Evolutionary conservation across 2,113 vertebrate species (phyloP).

Genomic region (Panthera tigris): DNA sequence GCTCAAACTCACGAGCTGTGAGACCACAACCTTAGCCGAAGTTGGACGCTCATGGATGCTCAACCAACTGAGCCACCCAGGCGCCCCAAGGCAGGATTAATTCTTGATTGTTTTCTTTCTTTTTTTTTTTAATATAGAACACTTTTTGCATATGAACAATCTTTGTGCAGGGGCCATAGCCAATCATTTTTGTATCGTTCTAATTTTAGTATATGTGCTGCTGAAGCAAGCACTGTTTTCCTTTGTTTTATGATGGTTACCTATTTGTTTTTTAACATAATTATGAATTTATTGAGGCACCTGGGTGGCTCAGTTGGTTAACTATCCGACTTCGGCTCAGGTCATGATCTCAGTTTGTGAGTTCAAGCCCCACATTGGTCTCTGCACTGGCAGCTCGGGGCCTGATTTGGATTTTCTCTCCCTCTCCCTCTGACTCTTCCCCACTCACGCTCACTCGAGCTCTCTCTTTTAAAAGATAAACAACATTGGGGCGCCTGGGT

Average conservation of each 20-base stretch:
- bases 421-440: not conserved
- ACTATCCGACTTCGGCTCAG: not conserved
- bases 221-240: not conserved
- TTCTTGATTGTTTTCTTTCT: not conserved
- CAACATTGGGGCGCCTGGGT: not conserved
- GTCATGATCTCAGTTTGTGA: not conserved
- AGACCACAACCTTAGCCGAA: no score
- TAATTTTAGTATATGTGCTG: not conserved
- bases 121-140: not conserved
- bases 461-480: not conserved
- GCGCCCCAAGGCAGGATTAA: not conserved
- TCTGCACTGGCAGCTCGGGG: not conserved
- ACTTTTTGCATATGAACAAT: not conserved
- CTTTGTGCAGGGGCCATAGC: not conserved
- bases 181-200: not conserved
- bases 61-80: no score
- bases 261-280: not conserved
- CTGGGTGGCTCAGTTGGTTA: not conserved
- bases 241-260: not conserved
- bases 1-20: no score
- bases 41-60: no score
- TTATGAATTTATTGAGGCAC: not conserved
- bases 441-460: not conserved
- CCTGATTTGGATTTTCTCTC: not conserved
- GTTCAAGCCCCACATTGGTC: not conserved